Evolutionary conservation across 2,113 vertebrate genomes (phyloP).

Genomic region (Sceloporus tristichus): DNA sequence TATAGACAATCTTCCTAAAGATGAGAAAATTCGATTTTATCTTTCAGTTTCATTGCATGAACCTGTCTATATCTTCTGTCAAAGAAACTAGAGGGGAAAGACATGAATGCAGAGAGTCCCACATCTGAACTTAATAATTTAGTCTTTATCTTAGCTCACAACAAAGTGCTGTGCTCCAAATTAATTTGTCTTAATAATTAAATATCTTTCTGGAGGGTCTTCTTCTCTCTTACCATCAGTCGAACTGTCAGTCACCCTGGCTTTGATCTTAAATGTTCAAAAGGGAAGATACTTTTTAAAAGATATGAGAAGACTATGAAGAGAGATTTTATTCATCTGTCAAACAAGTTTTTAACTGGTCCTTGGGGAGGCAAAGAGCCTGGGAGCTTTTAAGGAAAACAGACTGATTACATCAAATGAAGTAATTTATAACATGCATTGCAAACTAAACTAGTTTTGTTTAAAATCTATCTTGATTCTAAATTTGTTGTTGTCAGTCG

Average conservation of each 20-base stretch:
- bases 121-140: conserved; percentile 16
- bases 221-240: conserved; percentile 36
- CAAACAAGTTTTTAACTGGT: conserved; percentile 58
- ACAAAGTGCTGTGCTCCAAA: conserved; percentile 8
- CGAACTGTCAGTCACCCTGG: conserved; percentile 41
- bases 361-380: conserved; percentile 40
- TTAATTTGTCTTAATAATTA: conserved; percentile 15
- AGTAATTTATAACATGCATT: too few species aligned
- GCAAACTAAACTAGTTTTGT: too few species aligned
- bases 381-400: background rate
- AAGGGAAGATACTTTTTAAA: background rate
- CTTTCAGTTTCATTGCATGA: background rate
- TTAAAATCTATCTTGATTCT: too few species aligned
- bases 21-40: background rate
- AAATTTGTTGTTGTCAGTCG: too few species aligned
- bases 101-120: conserved; percentile 5
- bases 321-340: conserved; percentile 44
- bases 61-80: background rate
- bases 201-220: conserved; percentile 28
- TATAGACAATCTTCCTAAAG: background rate
- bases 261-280: conserved; percentile 65
- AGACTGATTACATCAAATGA: too few species aligned
- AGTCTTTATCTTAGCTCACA: background rate
- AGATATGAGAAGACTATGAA: conserved; percentile 19
- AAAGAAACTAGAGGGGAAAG: background rate